phyloP scores from a whole-genome alignment of 23 tunicate genomes.

The Diplosoma virens region DNA sequence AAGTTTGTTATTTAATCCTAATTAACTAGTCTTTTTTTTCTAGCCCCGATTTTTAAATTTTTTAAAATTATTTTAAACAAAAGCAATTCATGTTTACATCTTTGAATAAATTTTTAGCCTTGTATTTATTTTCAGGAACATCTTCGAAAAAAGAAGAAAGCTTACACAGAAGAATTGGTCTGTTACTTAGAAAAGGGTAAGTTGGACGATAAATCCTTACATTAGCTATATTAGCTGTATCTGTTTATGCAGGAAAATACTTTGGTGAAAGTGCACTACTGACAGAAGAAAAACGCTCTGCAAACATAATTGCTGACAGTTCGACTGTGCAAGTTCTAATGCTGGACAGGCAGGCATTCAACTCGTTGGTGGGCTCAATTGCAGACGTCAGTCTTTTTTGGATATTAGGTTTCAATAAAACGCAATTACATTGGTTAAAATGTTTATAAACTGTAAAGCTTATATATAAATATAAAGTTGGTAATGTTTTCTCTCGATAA shows the following conservation, averaged over 20 bases:
- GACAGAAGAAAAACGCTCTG: conserved; percentile 85
- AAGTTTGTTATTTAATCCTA: conserved; percentile 18
- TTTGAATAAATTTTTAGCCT: background rate
- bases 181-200: conserved; percentile 49
- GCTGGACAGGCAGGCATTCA: conserved; percentile 88
- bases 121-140: background rate
- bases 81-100: too few species aligned
- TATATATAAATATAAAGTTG: too few species aligned
- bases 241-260: conserved; percentile 69
- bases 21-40: background rate
- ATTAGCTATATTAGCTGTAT: too few species aligned
- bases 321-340: conserved; percentile 45
- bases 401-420: too few species aligned
- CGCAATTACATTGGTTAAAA: too few species aligned
- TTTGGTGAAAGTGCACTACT: conserved; percentile 92
- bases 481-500: too few species aligned
- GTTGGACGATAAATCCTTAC: too few species aligned
- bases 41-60: too few species aligned
- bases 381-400: conserved; percentile 48
- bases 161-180: conserved; percentile 26
- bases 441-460: too few species aligned
- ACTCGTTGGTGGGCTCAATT: conserved; percentile 62
- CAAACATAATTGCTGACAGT: conserved; percentile 78
- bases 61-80: too few species aligned
- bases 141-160: background rate